phyloP scores from a whole-genome alignment of 2,888 invertebrate species.

The Oscheius sp. region DNA sequence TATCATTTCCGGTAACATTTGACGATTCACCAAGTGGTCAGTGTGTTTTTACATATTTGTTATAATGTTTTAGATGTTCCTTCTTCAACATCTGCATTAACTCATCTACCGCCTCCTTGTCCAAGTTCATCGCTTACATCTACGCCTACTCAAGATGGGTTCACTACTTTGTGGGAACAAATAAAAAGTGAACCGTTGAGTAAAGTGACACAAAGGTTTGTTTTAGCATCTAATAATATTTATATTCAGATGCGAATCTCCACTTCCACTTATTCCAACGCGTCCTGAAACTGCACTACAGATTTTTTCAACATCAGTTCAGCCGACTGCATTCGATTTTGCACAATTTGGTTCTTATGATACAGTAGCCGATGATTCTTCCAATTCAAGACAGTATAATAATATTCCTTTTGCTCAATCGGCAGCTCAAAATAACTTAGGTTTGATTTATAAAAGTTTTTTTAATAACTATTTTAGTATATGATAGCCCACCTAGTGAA shows the following conservation, averaged over 20 bases:
- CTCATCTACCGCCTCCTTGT: constrained; percentile 26
- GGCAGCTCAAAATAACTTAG: background rate
- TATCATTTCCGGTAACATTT: constrained; percentile 42
- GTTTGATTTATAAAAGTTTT: background rate
- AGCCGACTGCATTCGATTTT: background rate
- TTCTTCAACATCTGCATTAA: too few relatives aligned
- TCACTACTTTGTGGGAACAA: constrained; percentile 32
- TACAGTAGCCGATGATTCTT: constrained; percentile 8
- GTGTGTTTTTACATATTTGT: background rate
- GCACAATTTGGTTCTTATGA: constrained; percentile 20
- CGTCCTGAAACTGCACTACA: constrained; percentile 38
- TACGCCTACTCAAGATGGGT: constrained; percentile 20
- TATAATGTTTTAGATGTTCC: too few relatives aligned
- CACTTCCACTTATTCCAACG: constrained; percentile 49
- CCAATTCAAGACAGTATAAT: background rate
- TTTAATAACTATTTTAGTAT: background rate
- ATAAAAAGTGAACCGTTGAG: constrained; percentile 30
- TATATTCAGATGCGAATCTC: constrained; percentile 51
- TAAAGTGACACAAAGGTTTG: constrained; percentile 23
- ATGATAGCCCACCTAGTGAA: constrained; percentile 38
- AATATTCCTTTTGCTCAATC: constrained; percentile 7
- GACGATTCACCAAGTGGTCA: constrained; percentile 35
- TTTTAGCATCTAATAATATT: too few relatives aligned
- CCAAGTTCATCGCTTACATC: constrained; percentile 7
- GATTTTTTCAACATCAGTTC: too few relatives aligned